A percentile compares a stretch with the other conserved stretches of the same genome.
These are phyloP conservation scores for Scomber scombrus DNA, from an alignment of 2,113 vertebrate species.

Conservation along the genomic window DNA sequence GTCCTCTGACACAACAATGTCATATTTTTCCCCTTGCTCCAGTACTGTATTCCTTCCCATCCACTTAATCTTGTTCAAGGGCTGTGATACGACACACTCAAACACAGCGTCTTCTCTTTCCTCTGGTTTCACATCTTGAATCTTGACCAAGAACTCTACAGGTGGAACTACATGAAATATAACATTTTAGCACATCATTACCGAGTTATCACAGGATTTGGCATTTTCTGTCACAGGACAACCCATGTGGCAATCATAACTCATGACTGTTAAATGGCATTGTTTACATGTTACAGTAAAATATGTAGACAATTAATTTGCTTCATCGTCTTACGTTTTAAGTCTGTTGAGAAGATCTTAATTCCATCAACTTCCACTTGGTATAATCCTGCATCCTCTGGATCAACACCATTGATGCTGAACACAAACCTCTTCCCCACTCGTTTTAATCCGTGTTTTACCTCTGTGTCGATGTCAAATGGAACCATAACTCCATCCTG, in stretches of 20 bases:
- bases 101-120: constrained; percentile 86
- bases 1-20: constrained; percentile 86
- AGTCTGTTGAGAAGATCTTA: constrained; percentile 90
- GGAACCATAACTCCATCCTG: constrained; percentile 89
- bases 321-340: constrained; percentile 79
- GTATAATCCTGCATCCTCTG: constrained; percentile 91
- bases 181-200: neutral
- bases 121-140: constrained; percentile 82
- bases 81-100: constrained; percentile 83
- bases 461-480: constrained; percentile 73
- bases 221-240: neutral
- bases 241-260: neutral
- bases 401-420: constrained; percentile 85
- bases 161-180: constrained; percentile 82
- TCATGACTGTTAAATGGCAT: neutral
- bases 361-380: constrained; percentile 89
- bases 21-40: constrained; percentile 82
- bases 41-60: constrained; percentile 82
- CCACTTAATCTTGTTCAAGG: constrained; percentile 85
- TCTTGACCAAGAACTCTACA: constrained; percentile 82
- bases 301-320: neutral
- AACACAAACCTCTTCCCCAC: constrained; percentile 89
- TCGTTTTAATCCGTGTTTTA: constrained; percentile 85
- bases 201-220: neutral
- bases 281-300: neutral